Evolutionary conservation across 2,113 vertebrate species (phyloP), one percentile per base, ranked within the genome.

Genomic region (Helogale parvula): DNA sequence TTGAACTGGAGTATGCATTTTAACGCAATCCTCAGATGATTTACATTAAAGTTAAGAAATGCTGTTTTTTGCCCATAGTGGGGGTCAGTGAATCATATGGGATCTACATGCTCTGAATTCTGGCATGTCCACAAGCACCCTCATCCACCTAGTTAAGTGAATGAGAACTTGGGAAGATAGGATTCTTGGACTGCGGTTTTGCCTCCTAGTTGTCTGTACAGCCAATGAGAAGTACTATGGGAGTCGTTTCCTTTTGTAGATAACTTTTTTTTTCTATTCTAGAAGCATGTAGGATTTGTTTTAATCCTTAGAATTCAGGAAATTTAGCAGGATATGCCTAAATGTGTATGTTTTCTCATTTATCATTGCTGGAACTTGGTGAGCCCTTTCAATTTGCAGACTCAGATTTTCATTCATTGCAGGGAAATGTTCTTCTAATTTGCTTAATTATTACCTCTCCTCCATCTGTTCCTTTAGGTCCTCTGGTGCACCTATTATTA

Each of bases 381-480:
- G 81, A 96, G 69, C n/a, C 41, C 45, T 68, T 72, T 68, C 60
- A 68, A n/a, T 87, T 86, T 63, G 52, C 83, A 96, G 81, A 81
- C 47, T 95, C 65, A 54, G 76, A 79, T 38, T 89, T 86, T 86
- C 57, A 93, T 60, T 90, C 54, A 14, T 76, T 63, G 63, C 27
- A 5, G 54, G 47, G 14, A 96, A 84, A 84, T 76, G 17, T 50
- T 96, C 77, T 88, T 88, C 71, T 80, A 17, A 90, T 90, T 90
- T 93, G 60, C 74, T 96, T 92, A 84, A 92, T 90, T 27, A 94
- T 65, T 87, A 47, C 50, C 11, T 76, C 41, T 90, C 50, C 50
- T 92, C 96, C 81, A 84, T 95, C 80, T 96, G 91, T 95, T 80
- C 84, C 81, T 92, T n/a, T 15, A 52, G 66, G 45, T 16, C 38